These are phyloP conservation scores for Yponomeuta evonymella DNA, from an alignment of 2,888 invertebrate genomes.

Conservation along the genomic window DNA sequence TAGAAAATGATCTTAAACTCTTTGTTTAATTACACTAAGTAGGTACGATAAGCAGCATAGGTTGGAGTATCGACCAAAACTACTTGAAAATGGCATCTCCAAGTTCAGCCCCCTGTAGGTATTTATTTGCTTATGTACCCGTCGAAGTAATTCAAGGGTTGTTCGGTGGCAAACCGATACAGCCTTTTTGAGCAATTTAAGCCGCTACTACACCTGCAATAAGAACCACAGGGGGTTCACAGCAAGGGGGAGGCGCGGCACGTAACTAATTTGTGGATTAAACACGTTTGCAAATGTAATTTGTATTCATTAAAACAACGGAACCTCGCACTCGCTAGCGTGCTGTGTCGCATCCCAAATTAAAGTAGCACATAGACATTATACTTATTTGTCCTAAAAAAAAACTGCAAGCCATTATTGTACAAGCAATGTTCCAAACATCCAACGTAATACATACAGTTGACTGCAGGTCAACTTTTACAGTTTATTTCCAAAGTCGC, in stretches of 20 bases:
- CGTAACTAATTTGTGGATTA: constrained; percentile 73
- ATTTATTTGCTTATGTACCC: neutral
- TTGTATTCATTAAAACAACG: constrained; percentile 67
- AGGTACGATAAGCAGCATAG: too few relatives aligned
- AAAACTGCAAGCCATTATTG: too few relatives aligned
- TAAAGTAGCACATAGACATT: neutral
- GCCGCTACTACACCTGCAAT: neutral
- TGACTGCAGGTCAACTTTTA: too few relatives aligned
- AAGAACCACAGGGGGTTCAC: neutral
- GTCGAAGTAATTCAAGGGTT: neutral
- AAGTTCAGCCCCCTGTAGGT: neutral
- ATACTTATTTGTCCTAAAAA: too few relatives aligned
- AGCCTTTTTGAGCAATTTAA: neutral
- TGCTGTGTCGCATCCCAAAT: constrained; percentile 20
- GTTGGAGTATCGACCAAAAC: too few relatives aligned
- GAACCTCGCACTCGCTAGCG: constrained; percentile 22
- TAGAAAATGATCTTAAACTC: too few relatives aligned
- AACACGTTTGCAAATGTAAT: constrained; percentile 73
- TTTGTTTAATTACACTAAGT: too few relatives aligned
- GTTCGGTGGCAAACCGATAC: neutral
- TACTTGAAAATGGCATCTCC: neutral
- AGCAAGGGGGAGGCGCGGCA: constrained; percentile 26
- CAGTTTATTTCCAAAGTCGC: too few relatives aligned
- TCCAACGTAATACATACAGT: too few relatives aligned
- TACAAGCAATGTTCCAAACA: too few relatives aligned